Conservation (phyloP, 2,113 vertebrate genomes). For the Grammomys surdaster region DNA sequence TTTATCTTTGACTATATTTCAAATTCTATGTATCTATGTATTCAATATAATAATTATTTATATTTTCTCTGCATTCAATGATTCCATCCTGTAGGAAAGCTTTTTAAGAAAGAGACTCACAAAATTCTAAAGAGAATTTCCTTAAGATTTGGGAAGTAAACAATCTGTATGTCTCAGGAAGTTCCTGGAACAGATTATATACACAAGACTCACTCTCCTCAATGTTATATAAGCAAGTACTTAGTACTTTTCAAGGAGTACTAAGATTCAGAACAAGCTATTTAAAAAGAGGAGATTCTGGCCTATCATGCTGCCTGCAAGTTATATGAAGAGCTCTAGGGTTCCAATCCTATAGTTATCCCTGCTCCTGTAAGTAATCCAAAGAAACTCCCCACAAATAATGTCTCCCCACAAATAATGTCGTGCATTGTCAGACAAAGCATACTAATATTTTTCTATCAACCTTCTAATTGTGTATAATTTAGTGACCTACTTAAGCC, state of each 20-base stretch:
- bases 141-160: neutral
- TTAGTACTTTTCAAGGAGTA: no score
- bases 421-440: neutral
- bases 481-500: neutral
- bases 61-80: neutral
- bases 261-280: neutral
- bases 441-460: neutral
- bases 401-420: neutral
- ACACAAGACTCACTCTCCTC: neutral
- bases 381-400: neutral
- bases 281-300: neutral
- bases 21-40: neutral
- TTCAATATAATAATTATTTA: neutral
- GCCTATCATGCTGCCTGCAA: no score
- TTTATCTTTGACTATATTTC: constrained; percentile 35
- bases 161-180: neutral
- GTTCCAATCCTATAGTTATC: no score
- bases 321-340: no score
- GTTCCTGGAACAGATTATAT: neutral
- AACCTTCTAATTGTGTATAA: constrained; percentile 5
- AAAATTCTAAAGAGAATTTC: neutral
- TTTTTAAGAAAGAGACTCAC: neutral
- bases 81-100: neutral
- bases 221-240: neutral
- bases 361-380: neutral